Evolutionary conservation across 35 echinoderm and acorn worm genomes (phyloP).

Genomic region (Ptychodera flava): DNA sequence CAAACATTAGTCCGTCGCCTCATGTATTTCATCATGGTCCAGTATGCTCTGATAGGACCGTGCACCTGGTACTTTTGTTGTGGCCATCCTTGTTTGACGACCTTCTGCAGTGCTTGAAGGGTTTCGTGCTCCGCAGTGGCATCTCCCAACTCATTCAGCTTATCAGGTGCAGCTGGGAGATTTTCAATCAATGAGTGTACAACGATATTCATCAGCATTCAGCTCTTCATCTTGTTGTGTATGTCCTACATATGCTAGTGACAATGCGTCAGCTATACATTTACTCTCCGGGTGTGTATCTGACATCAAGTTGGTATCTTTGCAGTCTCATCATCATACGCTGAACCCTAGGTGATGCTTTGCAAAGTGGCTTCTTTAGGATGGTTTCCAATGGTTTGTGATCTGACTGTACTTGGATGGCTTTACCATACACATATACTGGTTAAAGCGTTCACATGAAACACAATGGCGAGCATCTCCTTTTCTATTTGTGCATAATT

Average conservation of each 20-base stretch:
- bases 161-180: too few species aligned
- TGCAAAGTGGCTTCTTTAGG: conserved; percentile 18
- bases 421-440: conserved; percentile 14
- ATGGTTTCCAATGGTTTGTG: conserved; percentile 32
- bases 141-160: too few species aligned
- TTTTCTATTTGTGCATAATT: conserved; percentile 38
- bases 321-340: conserved; percentile 27
- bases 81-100: neutral
- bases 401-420: conserved; percentile 22
- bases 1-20: neutral
- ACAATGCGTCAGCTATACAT: conserved; percentile 28
- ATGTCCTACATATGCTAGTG: neutral
- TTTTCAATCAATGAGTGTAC: too few species aligned
- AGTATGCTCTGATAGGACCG: too few species aligned
- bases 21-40: too few species aligned
- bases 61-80: too few species aligned
- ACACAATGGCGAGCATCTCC: conserved; percentile 35
- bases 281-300: conserved; percentile 4
- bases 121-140: neutral
- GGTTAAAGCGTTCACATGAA: conserved; percentile 34
- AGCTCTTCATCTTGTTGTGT: neutral
- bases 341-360: conserved; percentile 26
- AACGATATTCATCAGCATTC: neutral
- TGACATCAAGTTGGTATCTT: conserved; percentile 15
- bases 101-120: neutral